Percentiles rank a stretch among this genome's conserved stretches.
phyloP scores from a whole-genome alignment of 1,140 invertebrate genomes.

The Thaumatotibia leucotreta region DNA sequence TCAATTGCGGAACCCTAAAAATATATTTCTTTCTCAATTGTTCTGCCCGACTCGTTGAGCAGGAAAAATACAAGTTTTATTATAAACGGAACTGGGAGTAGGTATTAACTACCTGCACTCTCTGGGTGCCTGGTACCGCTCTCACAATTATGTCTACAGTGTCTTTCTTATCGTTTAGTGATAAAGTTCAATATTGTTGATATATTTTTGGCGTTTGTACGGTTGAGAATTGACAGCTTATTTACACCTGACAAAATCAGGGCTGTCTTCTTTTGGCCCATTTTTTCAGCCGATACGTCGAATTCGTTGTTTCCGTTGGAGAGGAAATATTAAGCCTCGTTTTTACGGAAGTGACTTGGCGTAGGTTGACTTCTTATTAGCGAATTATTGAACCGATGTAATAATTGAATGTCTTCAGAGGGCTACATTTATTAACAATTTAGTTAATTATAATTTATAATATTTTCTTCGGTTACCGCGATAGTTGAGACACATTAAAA shows the following conservation, averaged over 20 bases:
- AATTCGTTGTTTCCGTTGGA: no score
- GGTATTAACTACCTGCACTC: neutral
- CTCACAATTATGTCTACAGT: neutral
- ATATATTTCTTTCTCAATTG: slow-evolving; percentile 6
- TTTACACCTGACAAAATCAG: neutral
- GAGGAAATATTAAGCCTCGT: no score
- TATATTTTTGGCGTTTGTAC: neutral
- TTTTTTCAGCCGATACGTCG: neutral
- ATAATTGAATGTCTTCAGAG: no score
- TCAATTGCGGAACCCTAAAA: neutral
- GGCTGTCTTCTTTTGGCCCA: neutral
- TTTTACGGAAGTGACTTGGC: no score
- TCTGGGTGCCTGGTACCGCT: neutral
- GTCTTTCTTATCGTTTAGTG: neutral
- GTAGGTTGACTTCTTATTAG: no score
- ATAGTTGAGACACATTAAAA: no score
- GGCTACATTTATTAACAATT: no score
- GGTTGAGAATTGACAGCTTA: neutral
- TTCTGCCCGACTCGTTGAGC: neutral
- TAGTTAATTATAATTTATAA: no score
- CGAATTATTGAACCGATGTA: no score
- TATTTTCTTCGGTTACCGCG: no score
- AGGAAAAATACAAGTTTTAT: slow-evolving; percentile 14
- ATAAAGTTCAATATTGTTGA: neutral
- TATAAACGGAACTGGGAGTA: neutral